A percentile compares a stretch with the other conserved stretches of the same genome.
phyloP scores from a whole-genome alignment of 2,797 vertebrate genomes.

The Halcyon smyrnensis region DNA sequence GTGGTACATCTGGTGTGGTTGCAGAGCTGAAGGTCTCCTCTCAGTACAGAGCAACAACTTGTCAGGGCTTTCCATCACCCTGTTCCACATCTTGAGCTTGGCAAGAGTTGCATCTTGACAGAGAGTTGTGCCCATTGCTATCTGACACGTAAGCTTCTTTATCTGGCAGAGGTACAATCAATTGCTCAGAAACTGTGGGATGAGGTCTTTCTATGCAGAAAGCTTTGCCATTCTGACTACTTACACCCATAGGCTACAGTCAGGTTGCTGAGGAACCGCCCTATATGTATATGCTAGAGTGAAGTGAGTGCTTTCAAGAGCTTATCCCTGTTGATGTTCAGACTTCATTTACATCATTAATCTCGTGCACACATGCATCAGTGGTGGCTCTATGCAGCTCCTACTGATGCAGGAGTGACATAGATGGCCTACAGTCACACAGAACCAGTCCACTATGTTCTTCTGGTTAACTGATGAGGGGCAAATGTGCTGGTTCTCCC shows the following conservation, averaged over 20 bases:
- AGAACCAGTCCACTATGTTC: neutral
- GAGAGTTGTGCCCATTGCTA: neutral
- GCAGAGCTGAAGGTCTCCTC: neutral
- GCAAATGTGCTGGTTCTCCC: neutral
- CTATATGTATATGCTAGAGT: neutral
- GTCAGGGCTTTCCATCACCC: neutral
- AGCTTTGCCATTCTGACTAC: neutral
- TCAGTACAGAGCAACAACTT: neutral
- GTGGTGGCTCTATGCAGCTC: neutral
- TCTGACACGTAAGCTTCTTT: neutral
- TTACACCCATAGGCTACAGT: neutral
- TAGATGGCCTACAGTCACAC: neutral
- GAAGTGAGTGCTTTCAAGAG: neutral
- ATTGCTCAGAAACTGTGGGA: neutral
- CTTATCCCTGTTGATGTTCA: neutral
- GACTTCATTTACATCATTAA: neutral
- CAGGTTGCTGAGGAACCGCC: neutral
- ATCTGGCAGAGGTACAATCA: neutral
- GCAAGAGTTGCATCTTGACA: neutral
- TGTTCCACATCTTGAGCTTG: neutral
- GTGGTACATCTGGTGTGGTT: neutral
- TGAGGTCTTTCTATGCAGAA: neutral
- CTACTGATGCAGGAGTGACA: neutral
- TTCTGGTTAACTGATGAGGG: neutral
- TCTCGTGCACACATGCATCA: neutral